Evolutionary conservation across 2,888 invertebrate species (phyloP).

Genomic region (Arctia plantaginis): DNA sequence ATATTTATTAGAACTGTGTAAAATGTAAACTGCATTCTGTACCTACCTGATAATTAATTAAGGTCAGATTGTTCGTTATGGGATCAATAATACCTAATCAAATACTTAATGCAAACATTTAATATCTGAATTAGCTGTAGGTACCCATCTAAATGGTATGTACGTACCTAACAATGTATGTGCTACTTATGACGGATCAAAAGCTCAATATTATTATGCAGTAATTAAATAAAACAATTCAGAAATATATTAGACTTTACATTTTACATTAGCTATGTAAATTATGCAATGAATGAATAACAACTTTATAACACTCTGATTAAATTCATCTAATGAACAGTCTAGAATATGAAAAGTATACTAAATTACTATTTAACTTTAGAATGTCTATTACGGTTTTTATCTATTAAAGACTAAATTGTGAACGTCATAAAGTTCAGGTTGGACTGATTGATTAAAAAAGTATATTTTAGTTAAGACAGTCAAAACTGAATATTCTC

Average conservation of each 20-base stretch:
- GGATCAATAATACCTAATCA: neutral
- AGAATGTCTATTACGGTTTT: neutral
- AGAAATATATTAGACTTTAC: neutral
- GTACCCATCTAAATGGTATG: no score
- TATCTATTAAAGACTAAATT: neutral
- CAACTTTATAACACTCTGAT: neutral
- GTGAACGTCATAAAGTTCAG: neutral
- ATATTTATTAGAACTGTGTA: neutral
- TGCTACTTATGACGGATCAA: neutral
- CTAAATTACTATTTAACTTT: neutral
- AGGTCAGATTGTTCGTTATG: neutral
- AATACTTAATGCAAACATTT: neutral
- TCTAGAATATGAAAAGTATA: neutral
- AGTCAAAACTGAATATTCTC: neutral
- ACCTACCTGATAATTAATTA: neutral
- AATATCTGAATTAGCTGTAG: neutral
- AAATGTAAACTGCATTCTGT: neutral
- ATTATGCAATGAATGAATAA: neutral
- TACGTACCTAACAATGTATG: no score
- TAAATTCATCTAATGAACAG: neutral
- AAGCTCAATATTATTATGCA: neutral
- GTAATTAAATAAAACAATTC: neutral
- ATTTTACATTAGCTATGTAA: neutral
- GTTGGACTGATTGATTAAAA: neutral
- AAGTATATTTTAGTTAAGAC: neutral